Evolutionary conservation across 2,113 vertebrate species (phyloP), one percentile per base, ranked within the genome.

Genomic region (Stercorarius parasiticus): DNA sequence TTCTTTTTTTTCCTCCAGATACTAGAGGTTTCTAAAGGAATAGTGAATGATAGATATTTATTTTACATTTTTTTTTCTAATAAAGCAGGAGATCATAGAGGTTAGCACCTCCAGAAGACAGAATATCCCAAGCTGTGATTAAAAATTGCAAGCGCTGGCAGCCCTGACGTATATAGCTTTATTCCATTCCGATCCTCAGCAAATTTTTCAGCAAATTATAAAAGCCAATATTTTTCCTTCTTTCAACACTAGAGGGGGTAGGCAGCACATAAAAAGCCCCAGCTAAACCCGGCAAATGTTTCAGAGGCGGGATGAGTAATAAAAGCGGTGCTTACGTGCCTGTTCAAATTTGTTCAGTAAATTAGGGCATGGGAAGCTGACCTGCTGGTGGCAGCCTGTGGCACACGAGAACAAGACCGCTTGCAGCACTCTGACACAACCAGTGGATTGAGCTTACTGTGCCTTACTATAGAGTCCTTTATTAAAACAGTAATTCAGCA

Each of bases 171-270:
- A 8, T 3, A 6, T 20, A 56, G 42, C 30, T 16, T 0, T 42
- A 2, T 32, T 62, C 26, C 13, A 1, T 26, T 52, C 56, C 40
- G 40, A 10, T 58, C 25, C 38, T 66, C 56, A 47, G 73, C 43
- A 36, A 13, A 34, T 25, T 61, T 70, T 61, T 59, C 40, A 73
- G 47, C 32, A 61, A 23, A 27, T 59, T 20, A 5, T 20, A 20
- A n/a, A 58, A 86, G 25, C 21, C 8, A 8, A 0, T 36, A 1
- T 34, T 93, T 78, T 56, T 9, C 47, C n/a, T 21, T 10, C 55
- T 66, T 14, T 65, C 53, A 40, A 55, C 96, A 11, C 93, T 95
- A 97, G 97, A 95, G 89, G 97, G 96, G 62, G 95, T 74, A 93
- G 86, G 67, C 89, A 91, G 89, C 93, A 19, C 94, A 4, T 3